These are phyloP conservation scores for Leucoma salicis DNA, from an alignment of 2,888 invertebrate genomes.

Conservation along the genomic window DNA sequence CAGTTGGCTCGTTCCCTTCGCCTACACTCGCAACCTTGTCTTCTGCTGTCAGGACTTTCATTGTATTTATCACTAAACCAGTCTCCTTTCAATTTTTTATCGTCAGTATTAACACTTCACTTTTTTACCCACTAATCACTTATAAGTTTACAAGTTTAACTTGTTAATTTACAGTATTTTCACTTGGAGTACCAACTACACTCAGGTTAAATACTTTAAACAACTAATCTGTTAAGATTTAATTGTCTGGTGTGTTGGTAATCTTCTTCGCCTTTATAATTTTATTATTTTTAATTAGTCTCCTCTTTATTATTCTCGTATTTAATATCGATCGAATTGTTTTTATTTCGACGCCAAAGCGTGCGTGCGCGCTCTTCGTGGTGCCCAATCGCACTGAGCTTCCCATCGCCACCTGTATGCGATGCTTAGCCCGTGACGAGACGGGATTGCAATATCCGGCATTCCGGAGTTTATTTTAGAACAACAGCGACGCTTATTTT, in stretches of 20 bases:
- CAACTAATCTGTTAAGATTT: background rate
- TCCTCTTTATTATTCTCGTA: conserved; percentile 39
- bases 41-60: conserved; percentile 70
- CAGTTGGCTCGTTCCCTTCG: conserved; percentile 62
- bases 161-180: background rate
- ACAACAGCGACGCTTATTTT: conserved; percentile 64
- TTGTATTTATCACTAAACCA: conserved; percentile 41
- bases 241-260: background rate
- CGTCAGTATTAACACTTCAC: conserved; percentile 18
- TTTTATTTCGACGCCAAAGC: conserved; percentile 19
- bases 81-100: conserved; percentile 8
- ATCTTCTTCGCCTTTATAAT: background rate
- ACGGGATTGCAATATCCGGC: conserved; percentile 72
- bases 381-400: conserved; percentile 39
- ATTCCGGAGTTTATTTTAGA: conserved; percentile 73
- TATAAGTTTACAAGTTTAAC: background rate
- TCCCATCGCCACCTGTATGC: conserved; percentile 42
- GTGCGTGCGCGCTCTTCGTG: conserved; percentile 40
- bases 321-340: conserved; percentile 47
- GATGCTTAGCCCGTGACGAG: conserved; percentile 41
- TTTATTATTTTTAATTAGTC: background rate
- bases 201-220: background rate
- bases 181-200: conserved; percentile 1
- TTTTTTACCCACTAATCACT: conserved; percentile 30
- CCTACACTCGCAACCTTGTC: conserved; percentile 67